phyloP scores from a whole-genome alignment of 2,888 invertebrate genomes.

The Cheiracanthium punctorium region DNA sequence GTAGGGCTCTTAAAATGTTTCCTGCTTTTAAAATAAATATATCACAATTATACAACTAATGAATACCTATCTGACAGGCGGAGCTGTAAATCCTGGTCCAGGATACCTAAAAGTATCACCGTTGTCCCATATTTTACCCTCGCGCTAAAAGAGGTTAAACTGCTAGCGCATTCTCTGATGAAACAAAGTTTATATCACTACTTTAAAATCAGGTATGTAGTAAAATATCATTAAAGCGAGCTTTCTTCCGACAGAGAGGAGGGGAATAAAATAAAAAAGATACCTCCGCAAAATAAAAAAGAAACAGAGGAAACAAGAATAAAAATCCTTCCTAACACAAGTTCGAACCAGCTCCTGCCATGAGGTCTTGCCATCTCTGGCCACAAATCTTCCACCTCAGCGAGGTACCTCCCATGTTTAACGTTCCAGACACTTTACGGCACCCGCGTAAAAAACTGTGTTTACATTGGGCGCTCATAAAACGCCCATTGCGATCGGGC shows the following conservation, averaged over 20 bases:
- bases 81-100: no score
- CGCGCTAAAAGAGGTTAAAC: neutral
- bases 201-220: neutral
- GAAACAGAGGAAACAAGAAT: neutral
- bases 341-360: slow-evolving; percentile 30
- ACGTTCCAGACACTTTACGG: slow-evolving; percentile 55
- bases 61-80: no score
- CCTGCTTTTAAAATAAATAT: no score
- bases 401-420: slow-evolving; percentile 52
- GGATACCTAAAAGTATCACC: no score
- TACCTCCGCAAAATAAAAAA: neutral
- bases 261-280: no score
- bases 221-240: slow-evolving; percentile 3
- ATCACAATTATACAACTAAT: no score
- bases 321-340: neutral
- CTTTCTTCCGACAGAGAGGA: neutral
- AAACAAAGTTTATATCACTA: neutral
- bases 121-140: neutral
- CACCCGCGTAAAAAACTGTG: slow-evolving; percentile 42
- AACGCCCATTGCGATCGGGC: slow-evolving; percentile 46
- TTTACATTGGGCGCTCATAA: slow-evolving; percentile 67
- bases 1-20: no score
- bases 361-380: slow-evolving; percentile 37
- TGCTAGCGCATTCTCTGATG: neutral
- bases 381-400: slow-evolving; percentile 62